Evolutionary conservation across 2,888 invertebrate species (phyloP), one percentile per base, ranked within the genome.

Genomic region (Alviniconcha strummeri): DNA sequence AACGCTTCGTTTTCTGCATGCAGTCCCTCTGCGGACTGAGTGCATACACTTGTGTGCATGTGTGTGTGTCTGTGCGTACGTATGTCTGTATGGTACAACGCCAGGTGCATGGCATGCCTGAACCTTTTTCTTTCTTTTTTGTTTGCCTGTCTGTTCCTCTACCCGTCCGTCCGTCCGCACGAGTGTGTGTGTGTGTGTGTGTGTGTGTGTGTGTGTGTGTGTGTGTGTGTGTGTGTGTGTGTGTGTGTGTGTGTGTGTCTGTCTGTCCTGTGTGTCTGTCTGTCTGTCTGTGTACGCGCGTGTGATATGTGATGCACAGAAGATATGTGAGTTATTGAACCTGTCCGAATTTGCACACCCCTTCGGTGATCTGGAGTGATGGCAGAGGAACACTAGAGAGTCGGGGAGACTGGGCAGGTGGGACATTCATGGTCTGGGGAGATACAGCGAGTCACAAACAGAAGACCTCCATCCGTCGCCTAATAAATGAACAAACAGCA

Each of bases 151-250:
- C 11, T 74, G 54, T 74, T 15, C 52, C 13, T 74, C 54, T 74
- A 8, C 9, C 54, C 52, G 54, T 74, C 54, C 52, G 54, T 74
- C 54, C 52, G 15, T 69, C 69, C n/a, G n/a, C n/a, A n/a, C n/a
- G n/a, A n/a, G n/a, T 72, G 36, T 36, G 6, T 8, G 7, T 13
- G 13, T 15, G 19, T 72, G 7, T 17, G n/a, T n/a, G 71, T 13
- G n/a, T n/a, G 17, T 3, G 17, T 72, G 8, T 6, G 13, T 13
- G 3, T 19, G 72, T 72, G 72, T 36, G 72, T 72, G 72, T 36
- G 72, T 72, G 72, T 36, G 72, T 52, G 72, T 52, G 72, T 72
- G 72, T 72, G 72, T 72, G 72, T 72, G 72, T 72, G 72, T 72
- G 72, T 72, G 72, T 72, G 72, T 72, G 72, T 72, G 72, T 36